Evolutionary conservation across 2,888 invertebrate genomes (phyloP).

Genomic region (Therioaphis trifolii): DNA sequence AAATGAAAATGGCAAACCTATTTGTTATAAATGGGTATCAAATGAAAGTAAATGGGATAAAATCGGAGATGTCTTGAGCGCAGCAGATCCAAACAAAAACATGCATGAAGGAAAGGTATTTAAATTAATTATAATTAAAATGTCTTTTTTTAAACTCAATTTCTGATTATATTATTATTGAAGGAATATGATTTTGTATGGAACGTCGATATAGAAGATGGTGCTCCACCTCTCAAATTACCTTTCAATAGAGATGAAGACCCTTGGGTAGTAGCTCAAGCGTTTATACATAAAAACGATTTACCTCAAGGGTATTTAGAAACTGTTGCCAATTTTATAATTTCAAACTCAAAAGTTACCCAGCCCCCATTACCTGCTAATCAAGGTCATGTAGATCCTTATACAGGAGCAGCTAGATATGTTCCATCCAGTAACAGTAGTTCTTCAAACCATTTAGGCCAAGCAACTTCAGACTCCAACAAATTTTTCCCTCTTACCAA

Average conservation of each 20-base stretch:
- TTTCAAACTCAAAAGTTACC: slow-evolving; percentile 78
- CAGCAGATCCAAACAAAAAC: slow-evolving; percentile 41
- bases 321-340: slow-evolving; percentile 89
- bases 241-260: slow-evolving; percentile 92
- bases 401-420: slow-evolving; percentile 78
- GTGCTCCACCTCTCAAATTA: slow-evolving; percentile 86
- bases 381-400: slow-evolving; percentile 72
- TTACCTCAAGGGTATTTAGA: slow-evolving; percentile 89
- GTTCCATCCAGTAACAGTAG: slow-evolving; percentile 71
- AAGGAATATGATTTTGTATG: slow-evolving; percentile 95
- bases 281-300: slow-evolving; percentile 86
- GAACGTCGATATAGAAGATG: slow-evolving; percentile 94
- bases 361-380: slow-evolving; percentile 62
- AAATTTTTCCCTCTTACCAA: slow-evolving; percentile 71
- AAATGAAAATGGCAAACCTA: slow-evolving; percentile 78
- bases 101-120: slow-evolving; percentile 81
- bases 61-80: slow-evolving; percentile 90
- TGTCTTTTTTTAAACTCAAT: slow-evolving; percentile 39
- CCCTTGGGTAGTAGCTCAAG: slow-evolving; percentile 91
- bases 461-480: slow-evolving; percentile 40
- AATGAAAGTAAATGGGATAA: slow-evolving; percentile 80
- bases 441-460: slow-evolving; percentile 69
- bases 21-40: slow-evolving; percentile 83
- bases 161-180: slow-evolving; percentile 43
- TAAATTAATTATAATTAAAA: neutral